These are phyloP conservation scores for Halictus rubicundus DNA, from an alignment of 1,140 invertebrate genomes.

Conservation along the genomic window DNA sequence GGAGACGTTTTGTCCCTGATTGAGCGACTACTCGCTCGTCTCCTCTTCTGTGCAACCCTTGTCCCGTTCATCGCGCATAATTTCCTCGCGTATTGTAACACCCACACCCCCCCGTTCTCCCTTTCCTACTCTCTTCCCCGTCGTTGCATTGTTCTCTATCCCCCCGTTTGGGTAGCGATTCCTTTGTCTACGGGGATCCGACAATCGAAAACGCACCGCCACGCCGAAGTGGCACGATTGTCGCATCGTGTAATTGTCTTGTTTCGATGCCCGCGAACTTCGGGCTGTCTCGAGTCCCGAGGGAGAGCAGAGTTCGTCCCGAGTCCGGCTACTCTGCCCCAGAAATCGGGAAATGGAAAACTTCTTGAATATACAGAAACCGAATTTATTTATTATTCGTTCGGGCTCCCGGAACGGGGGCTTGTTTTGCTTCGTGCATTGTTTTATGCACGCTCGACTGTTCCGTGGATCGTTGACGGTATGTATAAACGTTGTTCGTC, in stretches of 20 bases:
- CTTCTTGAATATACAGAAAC: too few species aligned
- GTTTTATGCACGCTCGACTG: too few species aligned
- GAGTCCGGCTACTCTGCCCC: too few species aligned
- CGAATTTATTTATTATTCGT: too few species aligned
- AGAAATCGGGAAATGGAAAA: too few species aligned
- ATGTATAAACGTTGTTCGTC: too few species aligned
- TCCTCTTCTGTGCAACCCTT: background rate
- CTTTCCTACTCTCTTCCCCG: background rate
- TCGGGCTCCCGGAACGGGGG: too few species aligned
- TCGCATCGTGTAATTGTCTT: slow-evolving; percentile 28
- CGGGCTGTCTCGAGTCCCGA: too few species aligned
- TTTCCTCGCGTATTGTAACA: slow-evolving; percentile 54
- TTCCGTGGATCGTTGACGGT: too few species aligned
- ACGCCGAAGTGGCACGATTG: slow-evolving; percentile 9
- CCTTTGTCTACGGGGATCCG: slow-evolving; percentile 11
- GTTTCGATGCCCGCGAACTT: background rate
- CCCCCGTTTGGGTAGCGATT: background rate
- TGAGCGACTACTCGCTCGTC: background rate
- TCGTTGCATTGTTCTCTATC: slow-evolving; percentile 29
- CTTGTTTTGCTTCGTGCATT: too few species aligned
- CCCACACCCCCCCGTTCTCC: too few species aligned
- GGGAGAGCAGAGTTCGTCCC: too few species aligned
- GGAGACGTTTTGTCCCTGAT: slow-evolving; percentile 50
- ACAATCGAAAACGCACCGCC: slow-evolving; percentile 13
- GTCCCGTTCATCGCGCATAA: slow-evolving; percentile 46